Evolutionary conservation across 2,113 vertebrate genomes (phyloP).

Genomic region (Danio rerio): GRCz12tu NC_133188.1:33187501-33188000

Average conservation of each 20-base stretch:
- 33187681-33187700: constrained; percentile 65
- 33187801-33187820: constrained; percentile 58
- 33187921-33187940: constrained; percentile 29
- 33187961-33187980: constrained; percentile 22
- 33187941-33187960: constrained; percentile 41
- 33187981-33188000: constrained; percentile 39
- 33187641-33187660: neutral
- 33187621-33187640: neutral
- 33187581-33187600: neutral
- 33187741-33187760: constrained; percentile 67
- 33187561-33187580: constrained; percentile 5
- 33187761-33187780: constrained; percentile 58
- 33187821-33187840: constrained; percentile 55
- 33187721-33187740: constrained; percentile 56
- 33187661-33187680: neutral
- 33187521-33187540: neutral
- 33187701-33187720: constrained; percentile 40
- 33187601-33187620: neutral
- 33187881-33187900: constrained; percentile 26
- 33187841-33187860: constrained; percentile 67
- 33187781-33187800: constrained; percentile 51
- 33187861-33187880: constrained; percentile 73
- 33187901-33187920: constrained; percentile 40
- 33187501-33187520: neutral
- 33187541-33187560: neutral